These are phyloP conservation scores for Kuschelorhynchus macadamiae DNA, from an alignment of 2,888 invertebrate genomes.

Conservation along the genomic window DNA sequence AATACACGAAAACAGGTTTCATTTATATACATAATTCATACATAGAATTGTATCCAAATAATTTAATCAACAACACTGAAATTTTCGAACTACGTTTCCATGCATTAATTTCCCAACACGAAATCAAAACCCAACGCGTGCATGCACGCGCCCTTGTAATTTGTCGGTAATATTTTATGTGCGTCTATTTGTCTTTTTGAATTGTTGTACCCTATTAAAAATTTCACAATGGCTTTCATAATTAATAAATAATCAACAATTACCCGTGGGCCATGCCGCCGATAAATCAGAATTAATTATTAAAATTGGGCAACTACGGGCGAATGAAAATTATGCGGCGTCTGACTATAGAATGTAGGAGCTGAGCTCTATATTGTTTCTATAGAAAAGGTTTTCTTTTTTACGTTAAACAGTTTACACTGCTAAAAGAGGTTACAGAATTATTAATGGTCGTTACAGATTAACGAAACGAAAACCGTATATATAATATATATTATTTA, in stretches of 20 bases:
- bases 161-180: constrained; percentile 35
- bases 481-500: too few relatives aligned
- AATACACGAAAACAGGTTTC: too few relatives aligned
- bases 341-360: constrained; percentile 1
- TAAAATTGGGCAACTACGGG: constrained; percentile 38
- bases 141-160: constrained; percentile 12
- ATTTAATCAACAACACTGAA: too few relatives aligned
- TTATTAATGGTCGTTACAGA: too few relatives aligned
- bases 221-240: constrained; percentile 39
- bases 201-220: constrained; percentile 41
- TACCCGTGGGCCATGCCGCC: constrained; percentile 34
- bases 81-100: background rate
- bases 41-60: too few relatives aligned
- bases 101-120: constrained; percentile 21
- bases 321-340: constrained; percentile 24
- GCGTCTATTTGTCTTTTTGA: constrained; percentile 37
- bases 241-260: constrained; percentile 50
- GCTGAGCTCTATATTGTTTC: too few relatives aligned
- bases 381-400: too few relatives aligned
- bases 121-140: constrained; percentile 25
- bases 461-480: too few relatives aligned
- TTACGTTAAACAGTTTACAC: too few relatives aligned
- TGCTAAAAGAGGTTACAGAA: too few relatives aligned
- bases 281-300: constrained; percentile 48
- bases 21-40: too few relatives aligned